Conservation (phyloP, 2,113 vertebrate species). For the Circaetus gallicus region DNA sequence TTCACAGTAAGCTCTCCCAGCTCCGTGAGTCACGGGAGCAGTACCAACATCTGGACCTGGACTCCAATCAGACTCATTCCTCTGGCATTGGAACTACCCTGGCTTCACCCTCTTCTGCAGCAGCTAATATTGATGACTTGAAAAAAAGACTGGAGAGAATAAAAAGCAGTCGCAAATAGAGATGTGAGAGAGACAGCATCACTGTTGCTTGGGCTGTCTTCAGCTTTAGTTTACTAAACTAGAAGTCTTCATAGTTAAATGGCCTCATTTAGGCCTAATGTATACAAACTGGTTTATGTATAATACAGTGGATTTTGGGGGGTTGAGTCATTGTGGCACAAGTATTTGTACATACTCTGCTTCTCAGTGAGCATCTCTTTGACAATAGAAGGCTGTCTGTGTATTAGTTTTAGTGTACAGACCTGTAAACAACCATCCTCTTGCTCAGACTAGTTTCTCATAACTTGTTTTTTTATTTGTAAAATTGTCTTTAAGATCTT, state of each 20-base stretch:
- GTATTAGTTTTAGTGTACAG: conserved; percentile 84
- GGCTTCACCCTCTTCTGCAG: conserved; percentile 77
- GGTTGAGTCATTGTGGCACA: conserved; percentile 74
- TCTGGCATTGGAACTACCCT: conserved; percentile 77
- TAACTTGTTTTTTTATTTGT: conserved; percentile 72
- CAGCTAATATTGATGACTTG: conserved; percentile 95
- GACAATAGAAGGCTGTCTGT: conserved; percentile 76
- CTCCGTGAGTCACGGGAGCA: conserved; percentile 95
- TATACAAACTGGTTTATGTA: conserved; percentile 76
- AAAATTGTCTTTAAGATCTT: conserved; percentile 69
- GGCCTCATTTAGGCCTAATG: conserved; percentile 71
- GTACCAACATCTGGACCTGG: conserved; percentile 86
- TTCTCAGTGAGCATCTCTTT: conserved; percentile 71
- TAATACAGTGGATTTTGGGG: conserved; percentile 75
- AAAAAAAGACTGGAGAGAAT: conserved; percentile 98
- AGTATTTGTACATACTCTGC: conserved; percentile 83
- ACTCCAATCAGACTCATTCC: conserved; percentile 82
- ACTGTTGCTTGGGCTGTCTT: conserved; percentile 43
- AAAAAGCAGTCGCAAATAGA: conserved; percentile 95
- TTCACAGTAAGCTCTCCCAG: conserved; percentile 97
- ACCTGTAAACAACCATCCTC: conserved; percentile 77
- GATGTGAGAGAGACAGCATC: conserved; percentile 7
- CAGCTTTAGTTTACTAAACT: conserved; percentile 76
- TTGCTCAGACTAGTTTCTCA: conserved; percentile 70
- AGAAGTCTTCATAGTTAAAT: conserved; percentile 70